phyloP scores from a whole-genome alignment of 2,797 vertebrate species.

The Schizopygopsis malacanthus region DNA sequence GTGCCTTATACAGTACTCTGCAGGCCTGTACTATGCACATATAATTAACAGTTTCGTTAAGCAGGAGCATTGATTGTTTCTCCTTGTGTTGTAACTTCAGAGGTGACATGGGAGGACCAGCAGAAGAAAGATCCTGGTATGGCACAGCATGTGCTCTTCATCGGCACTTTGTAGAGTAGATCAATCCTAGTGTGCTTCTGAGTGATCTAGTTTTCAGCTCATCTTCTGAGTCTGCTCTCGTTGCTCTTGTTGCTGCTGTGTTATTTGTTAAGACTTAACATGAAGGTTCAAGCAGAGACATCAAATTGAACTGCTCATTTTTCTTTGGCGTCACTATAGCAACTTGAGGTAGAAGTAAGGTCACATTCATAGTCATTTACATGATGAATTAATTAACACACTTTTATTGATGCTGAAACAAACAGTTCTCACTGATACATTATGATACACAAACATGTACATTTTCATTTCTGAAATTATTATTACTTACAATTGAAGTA shows the following conservation, averaged over 20 bases:
- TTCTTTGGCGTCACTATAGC: neutral
- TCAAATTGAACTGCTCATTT: neutral
- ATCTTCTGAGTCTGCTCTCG: neutral
- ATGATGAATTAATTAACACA: neutral
- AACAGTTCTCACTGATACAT: neutral
- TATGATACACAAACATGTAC: neutral
- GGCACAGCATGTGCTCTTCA: slow-evolving; percentile 43
- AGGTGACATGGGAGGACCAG: slow-evolving; percentile 98
- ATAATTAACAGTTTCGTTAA: neutral
- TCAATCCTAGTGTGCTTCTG: slow-evolving; percentile 16
- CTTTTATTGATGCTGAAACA: neutral
- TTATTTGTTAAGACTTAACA: neutral
- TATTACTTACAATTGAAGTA: neutral
- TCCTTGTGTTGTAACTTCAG: slow-evolving; percentile 80
- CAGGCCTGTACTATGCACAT: neutral
- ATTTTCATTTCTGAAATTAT: neutral
- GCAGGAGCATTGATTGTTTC: slow-evolving; percentile 58
- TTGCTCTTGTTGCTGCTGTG: slow-evolving; percentile 14
- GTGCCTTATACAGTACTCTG: neutral
- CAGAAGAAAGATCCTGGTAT: slow-evolving; percentile 91
- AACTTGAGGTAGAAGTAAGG: neutral
- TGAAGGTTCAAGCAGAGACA: neutral
- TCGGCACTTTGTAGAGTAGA: slow-evolving; percentile 24
- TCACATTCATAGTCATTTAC: neutral
- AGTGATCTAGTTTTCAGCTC: slow-evolving; percentile 11